These are phyloP conservation scores for Aphidius gifuensis DNA, from an alignment of 1,140 invertebrate species.

Conservation along the genomic window DNA sequence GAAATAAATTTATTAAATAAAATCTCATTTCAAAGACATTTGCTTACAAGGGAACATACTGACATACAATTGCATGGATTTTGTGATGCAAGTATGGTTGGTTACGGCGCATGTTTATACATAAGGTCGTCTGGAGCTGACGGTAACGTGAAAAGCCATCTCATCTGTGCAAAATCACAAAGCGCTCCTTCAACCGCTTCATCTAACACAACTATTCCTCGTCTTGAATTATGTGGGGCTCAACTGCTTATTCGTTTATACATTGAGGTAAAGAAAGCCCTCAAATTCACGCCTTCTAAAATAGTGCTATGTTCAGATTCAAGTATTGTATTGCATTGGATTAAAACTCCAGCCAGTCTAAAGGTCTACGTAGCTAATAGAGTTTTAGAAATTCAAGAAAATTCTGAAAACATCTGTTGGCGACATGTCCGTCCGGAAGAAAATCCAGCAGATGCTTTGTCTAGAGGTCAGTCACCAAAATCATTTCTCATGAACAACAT, in stretches of 20 bases:
- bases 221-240: constrained; percentile 24
- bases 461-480: constrained; percentile 21
- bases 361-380: constrained; percentile 19
- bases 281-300: not conserved
- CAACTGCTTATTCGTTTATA: constrained; percentile 5
- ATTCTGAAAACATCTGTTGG: constrained; percentile 29
- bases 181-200: constrained; percentile 22
- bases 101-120: constrained; percentile 17
- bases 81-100: constrained; percentile 30
- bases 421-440: constrained; percentile 32
- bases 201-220: constrained; percentile 15
- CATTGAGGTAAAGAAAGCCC: not conserved
- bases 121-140: not conserved
- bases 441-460: constrained; percentile 37
- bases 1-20: constrained; percentile 23
- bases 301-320: constrained; percentile 26
- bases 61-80: constrained; percentile 32
- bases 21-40: constrained; percentile 24
- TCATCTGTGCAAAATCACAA: constrained; percentile 18
- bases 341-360: constrained; percentile 5
- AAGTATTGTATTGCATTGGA: constrained; percentile 27
- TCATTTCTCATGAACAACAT: no score
- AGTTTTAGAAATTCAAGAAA: constrained; percentile 34
- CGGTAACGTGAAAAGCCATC: not conserved
- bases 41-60: not conserved